Conservation (phyloP, 2,797 vertebrate genomes). For the Hemibagrus guttatus region DNA sequence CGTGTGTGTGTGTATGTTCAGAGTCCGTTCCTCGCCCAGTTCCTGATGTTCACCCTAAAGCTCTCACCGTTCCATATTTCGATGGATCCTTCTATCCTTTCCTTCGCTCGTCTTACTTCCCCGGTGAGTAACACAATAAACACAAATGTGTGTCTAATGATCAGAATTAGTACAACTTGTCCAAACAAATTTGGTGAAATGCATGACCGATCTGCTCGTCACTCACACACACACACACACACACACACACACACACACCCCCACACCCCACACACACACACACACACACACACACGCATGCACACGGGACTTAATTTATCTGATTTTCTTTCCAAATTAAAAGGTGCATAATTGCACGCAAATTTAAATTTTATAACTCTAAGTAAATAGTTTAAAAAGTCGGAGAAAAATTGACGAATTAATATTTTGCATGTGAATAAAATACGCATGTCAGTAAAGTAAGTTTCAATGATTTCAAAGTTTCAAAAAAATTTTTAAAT, state of each 20-base stretch:
- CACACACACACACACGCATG: background rate
- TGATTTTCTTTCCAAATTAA: background rate
- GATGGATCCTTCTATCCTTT: constrained; percentile 93
- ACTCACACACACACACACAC: constrained; percentile 67
- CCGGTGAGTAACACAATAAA: constrained; percentile 82
- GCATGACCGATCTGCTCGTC: constrained; percentile 86
- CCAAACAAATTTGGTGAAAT: background rate
- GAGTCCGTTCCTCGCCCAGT: constrained; percentile 64
- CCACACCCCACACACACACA: background rate
- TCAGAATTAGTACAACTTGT: background rate
- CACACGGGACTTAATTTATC: background rate
- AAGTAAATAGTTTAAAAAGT: no score
- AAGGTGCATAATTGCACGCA: background rate
- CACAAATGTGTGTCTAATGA: background rate
- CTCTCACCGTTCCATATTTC: constrained; percentile 89
- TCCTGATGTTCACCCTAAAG: constrained; percentile 85
- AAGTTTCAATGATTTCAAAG: no score
- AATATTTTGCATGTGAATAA: background rate
- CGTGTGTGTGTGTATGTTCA: constrained; percentile 43
- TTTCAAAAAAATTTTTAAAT: no score
- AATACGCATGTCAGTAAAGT: background rate
- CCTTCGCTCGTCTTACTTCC: constrained; percentile 91
- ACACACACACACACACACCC: background rate
- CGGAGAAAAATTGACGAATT: no score
- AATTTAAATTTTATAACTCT: no score